Evolutionary conservation across 2,113 vertebrate species (phyloP).

Genomic region (Sakesphorus luctuosus): DNA sequence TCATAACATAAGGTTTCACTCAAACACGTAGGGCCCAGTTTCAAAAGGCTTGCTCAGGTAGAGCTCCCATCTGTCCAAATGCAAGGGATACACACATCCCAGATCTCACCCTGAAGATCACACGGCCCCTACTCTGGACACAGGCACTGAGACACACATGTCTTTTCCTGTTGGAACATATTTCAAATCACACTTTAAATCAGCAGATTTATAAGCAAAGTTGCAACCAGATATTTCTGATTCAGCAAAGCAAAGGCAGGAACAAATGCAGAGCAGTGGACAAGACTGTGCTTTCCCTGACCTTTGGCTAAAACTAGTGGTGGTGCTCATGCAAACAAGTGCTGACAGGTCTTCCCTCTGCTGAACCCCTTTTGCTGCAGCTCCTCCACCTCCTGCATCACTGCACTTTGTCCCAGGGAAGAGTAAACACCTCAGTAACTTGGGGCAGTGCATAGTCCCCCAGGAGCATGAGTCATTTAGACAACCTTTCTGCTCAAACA

Average conservation of each 20-base stretch:
- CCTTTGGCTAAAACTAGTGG: background rate
- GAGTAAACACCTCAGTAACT: background rate
- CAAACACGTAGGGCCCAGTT: background rate
- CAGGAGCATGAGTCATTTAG: background rate
- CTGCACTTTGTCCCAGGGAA: background rate
- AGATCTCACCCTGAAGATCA: background rate
- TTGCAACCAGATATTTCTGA: background rate
- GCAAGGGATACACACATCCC: background rate
- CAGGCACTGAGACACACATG: fast-evolving
- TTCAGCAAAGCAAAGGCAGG: background rate
- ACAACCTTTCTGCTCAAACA: background rate
- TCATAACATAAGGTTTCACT: constrained; percentile 37
- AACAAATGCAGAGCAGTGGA: background rate
- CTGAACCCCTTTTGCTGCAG: background rate
- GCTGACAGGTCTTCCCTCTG: background rate
- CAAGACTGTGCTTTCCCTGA: background rate
- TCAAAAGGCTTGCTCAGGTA: constrained; percentile 5
- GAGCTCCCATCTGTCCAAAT: background rate
- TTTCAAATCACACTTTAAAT: background rate
- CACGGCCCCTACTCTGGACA: background rate
- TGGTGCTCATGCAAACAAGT: background rate
- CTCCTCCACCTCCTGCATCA: background rate
- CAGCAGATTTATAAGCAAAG: background rate
- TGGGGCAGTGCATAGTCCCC: background rate
- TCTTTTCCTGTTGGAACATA: background rate